Base-by-base conservation (phyloP, 2,797 vertebrate genomes). In the Phalanger gymnotis region DNA sequence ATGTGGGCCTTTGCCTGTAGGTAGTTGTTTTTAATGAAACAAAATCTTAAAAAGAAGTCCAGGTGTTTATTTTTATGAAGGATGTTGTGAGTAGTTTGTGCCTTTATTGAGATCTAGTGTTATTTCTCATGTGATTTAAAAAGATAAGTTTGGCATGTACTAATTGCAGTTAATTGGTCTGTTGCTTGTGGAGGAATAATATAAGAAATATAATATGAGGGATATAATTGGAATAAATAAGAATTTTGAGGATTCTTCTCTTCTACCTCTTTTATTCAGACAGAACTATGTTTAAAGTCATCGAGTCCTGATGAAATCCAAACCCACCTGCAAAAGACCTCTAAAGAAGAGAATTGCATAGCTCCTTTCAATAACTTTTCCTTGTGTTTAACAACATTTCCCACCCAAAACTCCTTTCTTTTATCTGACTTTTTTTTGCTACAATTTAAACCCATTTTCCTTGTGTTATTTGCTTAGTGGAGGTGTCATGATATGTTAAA, bases 211-310 rank as follows among this genome's bases (percentile, higher is more conserved):
- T 34, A 66, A n/a, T 61, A 28, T 31, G 27, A 57, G 34, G 14
- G 34, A n/a, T 16, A 66, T 40, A 40, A 40, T 25, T 12, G 5
- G 19, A 73, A 73, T 73, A 40, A 5, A 19, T 40, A 9, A 73
- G n/a, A 73, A n/a, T 73, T 56, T 95, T 94, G 92, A 90, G 90
- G 95, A 96, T 95, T 90, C 90, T 92, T 61, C 53, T 22, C 19
- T 91, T 94, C 55, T 28, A 51, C 94, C 47, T 92, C 34, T 13
- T 95, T 92, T 95, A 87, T 96, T 97, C 73, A 93, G 16, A 53
- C 57, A 92, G 54, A 52, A 27, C 93, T 90, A 4, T 73, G 73
- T 81, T 81, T 81, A 81, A 47, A 47, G 27, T 27, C 19, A 47
- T 66, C 73, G 47, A n/a, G 30, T 47, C n/a, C 40, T 81, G n/a